Conservation (phyloP, 2,797 vertebrate genomes). For the Hoplostethus mediterraneus region DNA sequence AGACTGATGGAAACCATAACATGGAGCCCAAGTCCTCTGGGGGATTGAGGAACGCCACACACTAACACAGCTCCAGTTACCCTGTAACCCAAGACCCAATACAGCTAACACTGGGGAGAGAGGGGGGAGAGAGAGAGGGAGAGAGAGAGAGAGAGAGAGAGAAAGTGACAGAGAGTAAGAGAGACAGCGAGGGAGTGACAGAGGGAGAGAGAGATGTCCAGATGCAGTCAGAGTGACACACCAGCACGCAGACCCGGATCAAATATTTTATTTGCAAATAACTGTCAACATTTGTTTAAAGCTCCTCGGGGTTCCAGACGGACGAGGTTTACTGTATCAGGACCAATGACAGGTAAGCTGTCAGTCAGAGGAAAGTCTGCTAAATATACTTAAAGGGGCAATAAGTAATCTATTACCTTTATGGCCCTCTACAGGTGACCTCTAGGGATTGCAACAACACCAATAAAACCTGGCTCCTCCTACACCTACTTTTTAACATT, state of each 20-base stretch:
- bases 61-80: slow-evolving; percentile 80
- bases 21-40: slow-evolving; percentile 72
- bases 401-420: slow-evolving; percentile 34
- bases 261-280: slow-evolving; percentile 66
- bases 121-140: slow-evolving; percentile 20
- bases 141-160: slow-evolving; percentile 3
- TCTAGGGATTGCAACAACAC: slow-evolving; percentile 26
- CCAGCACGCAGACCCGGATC: slow-evolving; percentile 39
- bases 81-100: slow-evolving; percentile 76
- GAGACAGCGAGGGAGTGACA: not conserved
- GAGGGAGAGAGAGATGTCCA: slow-evolving; percentile 18
- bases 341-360: slow-evolving; percentile 31
- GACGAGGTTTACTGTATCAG: slow-evolving; percentile 40
- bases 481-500: too few species aligned
- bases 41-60: slow-evolving; percentile 80
- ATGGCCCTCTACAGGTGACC: slow-evolving; percentile 30
- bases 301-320: slow-evolving; percentile 50
- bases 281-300: slow-evolving; percentile 65
- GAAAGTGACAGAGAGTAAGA: not conserved
- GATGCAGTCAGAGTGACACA: slow-evolving; percentile 57
- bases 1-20: slow-evolving; percentile 84
- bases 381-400: slow-evolving; percentile 26
- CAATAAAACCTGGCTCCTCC: not conserved
- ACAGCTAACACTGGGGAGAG: slow-evolving; percentile 11
- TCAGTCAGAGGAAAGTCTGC: slow-evolving; percentile 17